Base-by-base conservation (phyloP, 2,113 vertebrate genomes). In the Recurvirostra avosetta region DNA sequence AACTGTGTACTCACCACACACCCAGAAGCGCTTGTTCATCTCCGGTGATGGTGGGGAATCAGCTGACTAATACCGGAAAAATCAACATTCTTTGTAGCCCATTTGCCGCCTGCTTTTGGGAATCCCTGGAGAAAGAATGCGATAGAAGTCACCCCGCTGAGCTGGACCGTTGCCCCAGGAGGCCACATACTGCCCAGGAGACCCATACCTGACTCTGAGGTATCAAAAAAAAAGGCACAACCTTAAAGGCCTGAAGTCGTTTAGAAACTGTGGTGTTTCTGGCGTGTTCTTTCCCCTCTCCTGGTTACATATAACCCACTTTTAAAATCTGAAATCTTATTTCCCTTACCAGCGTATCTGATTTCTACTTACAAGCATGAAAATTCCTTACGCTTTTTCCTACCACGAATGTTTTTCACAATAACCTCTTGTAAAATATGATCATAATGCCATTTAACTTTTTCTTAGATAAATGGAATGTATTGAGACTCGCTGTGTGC, bases 111-210 rank as follows among this genome's bases (percentile, higher is more conserved):
- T 1, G 0, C 27, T 36, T 21, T 47, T 32, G 70, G 38, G 47
- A 40, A 53, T 72, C 15, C 63, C 56, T 62, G 34, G 30, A 50
- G 80, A 45, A 87, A 74, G 21, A 84, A 70, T 16, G 40, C 27
- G n/a, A 32, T 2, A 30, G 55, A 59, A 62, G 38, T 55, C 19
- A 38, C 21, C 4, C 9, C 61, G 63, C 59, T 89, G 80, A 5
- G 7, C 5, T 1, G 72, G 63, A 26, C 53, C 6, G 1, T 2
- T 36, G 59, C 15, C 18, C 36, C 15, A 4, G 9, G 1, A 4
- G 58, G 27, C 40, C 5, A 8, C 7, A 7, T 1, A 3, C 36
- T 29, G 17, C 41, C 55, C 7, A 5, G 5, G 49, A 71, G 49
- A n/a, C 34, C 11, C 34, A 40, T 34, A 30, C 29, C 47, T 32